These are phyloP conservation scores for Caenorhabditis sulstoni DNA, from an alignment of 2,888 invertebrate species.

Conservation along the genomic window DNA sequence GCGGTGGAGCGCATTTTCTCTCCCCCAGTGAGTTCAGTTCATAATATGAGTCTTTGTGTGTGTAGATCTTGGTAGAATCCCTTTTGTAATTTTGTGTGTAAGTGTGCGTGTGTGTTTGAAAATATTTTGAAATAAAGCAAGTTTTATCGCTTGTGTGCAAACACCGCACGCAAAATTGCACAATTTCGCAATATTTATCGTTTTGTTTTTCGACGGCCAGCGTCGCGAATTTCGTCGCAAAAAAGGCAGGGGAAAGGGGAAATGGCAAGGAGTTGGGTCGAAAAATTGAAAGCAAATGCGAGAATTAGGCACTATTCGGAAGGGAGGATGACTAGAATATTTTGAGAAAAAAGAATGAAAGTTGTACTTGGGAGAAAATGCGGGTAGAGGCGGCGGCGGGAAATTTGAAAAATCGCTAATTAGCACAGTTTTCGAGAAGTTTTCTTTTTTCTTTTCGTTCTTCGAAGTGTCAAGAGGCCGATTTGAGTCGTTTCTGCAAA, in stretches of 20 bases:
- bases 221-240: conserved; percentile 3
- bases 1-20: no score
- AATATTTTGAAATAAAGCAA: no score
- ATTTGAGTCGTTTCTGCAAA: not conserved
- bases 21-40: conserved; percentile 4
- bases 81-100: no score
- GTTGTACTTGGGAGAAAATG: not conserved
- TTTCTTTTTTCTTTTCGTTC: not conserved
- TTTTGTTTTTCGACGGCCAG: conserved; percentile 15
- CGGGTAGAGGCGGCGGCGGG: not conserved
- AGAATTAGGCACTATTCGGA: conserved; percentile 13
- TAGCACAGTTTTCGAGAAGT: not conserved
- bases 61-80: conserved; percentile 33
- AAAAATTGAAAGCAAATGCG: conserved; percentile 28
- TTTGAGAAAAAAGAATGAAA: no score
- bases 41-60: not conserved
- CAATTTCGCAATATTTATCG: no score
- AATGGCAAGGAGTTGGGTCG: conserved; percentile 27
- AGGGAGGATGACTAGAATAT: not conserved
- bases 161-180: no score
- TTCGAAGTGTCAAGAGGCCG: not conserved
- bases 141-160: no score
- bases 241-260: no score
- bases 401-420: not conserved
- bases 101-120: conserved; percentile 10